phyloP scores from a whole-genome alignment of 2,113 vertebrate species.

The Notarius lentiginosus region DNA sequence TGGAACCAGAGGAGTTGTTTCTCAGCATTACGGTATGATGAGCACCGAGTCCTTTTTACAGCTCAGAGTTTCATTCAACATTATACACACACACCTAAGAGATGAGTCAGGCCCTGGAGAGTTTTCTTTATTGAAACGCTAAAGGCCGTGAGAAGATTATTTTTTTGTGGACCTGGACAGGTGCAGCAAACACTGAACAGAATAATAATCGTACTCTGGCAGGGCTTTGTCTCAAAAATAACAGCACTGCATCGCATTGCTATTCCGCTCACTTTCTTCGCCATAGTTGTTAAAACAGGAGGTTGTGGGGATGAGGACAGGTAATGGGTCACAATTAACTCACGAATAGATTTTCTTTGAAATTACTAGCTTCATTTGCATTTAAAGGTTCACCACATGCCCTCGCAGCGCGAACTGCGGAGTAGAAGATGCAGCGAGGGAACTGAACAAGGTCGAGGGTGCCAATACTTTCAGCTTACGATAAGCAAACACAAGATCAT shows the following conservation, averaged over 20 bases:
- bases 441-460: neutral
- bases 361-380: neutral
- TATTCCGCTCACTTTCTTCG: neutral
- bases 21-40: conserved; percentile 17
- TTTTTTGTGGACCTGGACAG: conserved; percentile 10
- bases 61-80: conserved; percentile 45
- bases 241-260: neutral
- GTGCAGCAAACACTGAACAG: neutral
- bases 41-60: conserved; percentile 11
- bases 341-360: neutral
- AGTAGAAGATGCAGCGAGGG: neutral
- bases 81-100: conserved; percentile 37
- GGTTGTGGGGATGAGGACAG: neutral
- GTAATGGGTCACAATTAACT: neutral
- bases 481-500: neutral
- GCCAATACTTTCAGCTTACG: neutral
- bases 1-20: conserved; percentile 46
- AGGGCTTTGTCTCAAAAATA: neutral
- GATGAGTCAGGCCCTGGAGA: conserved; percentile 47
- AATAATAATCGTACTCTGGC: neutral
- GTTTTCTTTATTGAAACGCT: conserved; percentile 27
- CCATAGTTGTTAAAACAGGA: neutral
- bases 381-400: neutral
- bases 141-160: conserved; percentile 25
- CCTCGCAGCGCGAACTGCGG: neutral